Evolutionary conservation across 2,888 invertebrate species (phyloP).

Genomic region (Arge pagana): DNA sequence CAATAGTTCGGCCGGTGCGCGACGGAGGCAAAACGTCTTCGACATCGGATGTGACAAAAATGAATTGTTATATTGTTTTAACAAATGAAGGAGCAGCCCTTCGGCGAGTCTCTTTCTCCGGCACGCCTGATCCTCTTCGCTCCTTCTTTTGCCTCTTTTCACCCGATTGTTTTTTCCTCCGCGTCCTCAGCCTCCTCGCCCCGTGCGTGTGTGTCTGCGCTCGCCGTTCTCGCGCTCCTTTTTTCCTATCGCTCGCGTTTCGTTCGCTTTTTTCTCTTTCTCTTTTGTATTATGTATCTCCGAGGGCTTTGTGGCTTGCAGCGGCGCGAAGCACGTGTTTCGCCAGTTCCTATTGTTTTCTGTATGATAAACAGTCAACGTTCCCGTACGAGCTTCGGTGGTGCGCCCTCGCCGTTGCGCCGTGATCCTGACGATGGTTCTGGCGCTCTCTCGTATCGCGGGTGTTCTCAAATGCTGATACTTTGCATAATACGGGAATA

Average conservation of each 20-base stretch:
- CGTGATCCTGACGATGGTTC: neutral
- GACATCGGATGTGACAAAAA: slow-evolving; percentile 53
- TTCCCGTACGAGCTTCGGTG: slow-evolving; percentile 28
- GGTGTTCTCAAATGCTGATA: slow-evolving; percentile 24
- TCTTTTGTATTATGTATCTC: slow-evolving; percentile 33
- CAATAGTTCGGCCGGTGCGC: slow-evolving; percentile 4
- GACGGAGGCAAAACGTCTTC: slow-evolving; percentile 21
- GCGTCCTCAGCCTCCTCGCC: too few relatives aligned
- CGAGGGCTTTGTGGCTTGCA: slow-evolving; percentile 45
- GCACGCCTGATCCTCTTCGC: slow-evolving; percentile 8
- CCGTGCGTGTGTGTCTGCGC: too few relatives aligned
- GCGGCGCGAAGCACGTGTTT: slow-evolving; percentile 58
- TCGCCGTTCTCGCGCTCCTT: slow-evolving; percentile 9
- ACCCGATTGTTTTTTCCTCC: slow-evolving; percentile 29
- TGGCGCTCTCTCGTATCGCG: neutral
- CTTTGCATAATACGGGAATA: slow-evolving; percentile 21
- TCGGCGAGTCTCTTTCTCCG: neutral
- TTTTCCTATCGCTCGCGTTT: slow-evolving; percentile 26
- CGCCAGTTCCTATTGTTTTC: slow-evolving; percentile 59
- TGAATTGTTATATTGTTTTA: slow-evolving; percentile 56
- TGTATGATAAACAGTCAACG: slow-evolving; percentile 54
- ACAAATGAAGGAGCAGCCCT: slow-evolving; percentile 51
- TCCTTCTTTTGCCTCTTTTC: slow-evolving; percentile 21
- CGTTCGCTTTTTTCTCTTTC: too few relatives aligned
- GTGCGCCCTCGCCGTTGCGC: neutral